Conservation (phyloP, 92 coral and sea anemone genomes). For the Micromussa lordhowensis region DNA sequence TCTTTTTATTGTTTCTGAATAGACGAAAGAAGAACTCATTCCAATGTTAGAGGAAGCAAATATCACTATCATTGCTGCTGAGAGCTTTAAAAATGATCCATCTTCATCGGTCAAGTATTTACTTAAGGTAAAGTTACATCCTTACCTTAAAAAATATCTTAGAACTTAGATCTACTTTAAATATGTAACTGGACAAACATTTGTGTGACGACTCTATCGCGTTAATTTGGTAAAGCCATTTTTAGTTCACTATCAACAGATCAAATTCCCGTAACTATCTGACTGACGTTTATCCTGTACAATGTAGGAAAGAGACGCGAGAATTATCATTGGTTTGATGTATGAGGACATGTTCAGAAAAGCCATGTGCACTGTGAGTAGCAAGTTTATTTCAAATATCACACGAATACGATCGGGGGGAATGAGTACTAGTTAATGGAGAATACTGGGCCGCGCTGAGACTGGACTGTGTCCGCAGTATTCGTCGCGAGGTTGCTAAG, state of each 20-base stretch:
- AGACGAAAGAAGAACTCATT: slow-evolving; percentile 77
- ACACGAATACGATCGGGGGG: background rate
- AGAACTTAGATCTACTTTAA: too few relatives aligned
- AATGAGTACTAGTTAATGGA: background rate
- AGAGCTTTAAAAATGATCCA: slow-evolving; percentile 73
- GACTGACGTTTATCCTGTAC: background rate
- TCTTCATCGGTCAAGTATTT: slow-evolving; percentile 59
- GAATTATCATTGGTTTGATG: slow-evolving; percentile 83
- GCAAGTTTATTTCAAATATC: background rate
- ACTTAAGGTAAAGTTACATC: slow-evolving; percentile 50
- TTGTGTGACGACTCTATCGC: background rate
- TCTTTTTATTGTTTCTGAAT: background rate
- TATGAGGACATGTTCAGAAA: slow-evolving; percentile 83
- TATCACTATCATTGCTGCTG: slow-evolving; percentile 68
- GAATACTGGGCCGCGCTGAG: background rate
- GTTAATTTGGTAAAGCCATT: background rate
- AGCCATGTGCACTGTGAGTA: slow-evolving; percentile 81
- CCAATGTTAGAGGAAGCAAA: slow-evolving; percentile 51
- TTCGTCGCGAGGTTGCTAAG: background rate
- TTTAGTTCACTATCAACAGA: background rate
- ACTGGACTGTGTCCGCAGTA: background rate
- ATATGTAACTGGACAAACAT: too few relatives aligned
- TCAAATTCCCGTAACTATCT: background rate
- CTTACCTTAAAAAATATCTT: too few relatives aligned
- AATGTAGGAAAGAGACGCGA: slow-evolving; percentile 73